Base-by-base conservation (phyloP, 2,113 vertebrate genomes). In the Hippocampus abdominalis region DNA sequence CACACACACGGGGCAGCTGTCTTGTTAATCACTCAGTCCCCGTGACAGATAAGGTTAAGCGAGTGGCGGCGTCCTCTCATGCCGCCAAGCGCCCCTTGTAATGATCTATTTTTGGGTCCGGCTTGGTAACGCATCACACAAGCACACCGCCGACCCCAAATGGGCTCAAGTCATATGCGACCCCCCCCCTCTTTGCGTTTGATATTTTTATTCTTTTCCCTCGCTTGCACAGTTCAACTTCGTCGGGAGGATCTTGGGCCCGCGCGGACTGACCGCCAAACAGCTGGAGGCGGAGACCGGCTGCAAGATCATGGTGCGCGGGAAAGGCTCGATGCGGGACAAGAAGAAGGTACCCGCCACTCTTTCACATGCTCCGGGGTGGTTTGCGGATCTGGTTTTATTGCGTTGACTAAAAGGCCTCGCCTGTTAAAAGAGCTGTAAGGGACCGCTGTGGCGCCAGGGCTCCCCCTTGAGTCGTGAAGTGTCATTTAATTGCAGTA, bases 221-320 rank as follows among this genome's bases (percentile, higher is more conserved):
- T 78, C 39, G 48, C 56, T 84, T 54, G 20, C 56, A 12, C 49
- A 98, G 96, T 98, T 98, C 86, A 99, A 99, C 91, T 99, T 99
- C 81, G 97, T 99, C 70, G 97, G 97, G 87, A 93, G 97, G 91
- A 99, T 99, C 91, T 94, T 99, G 88, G 97, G 97, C 76, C 97
- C 97, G 18, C 94, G 97, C 79, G 97, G 97, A 85, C 93, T 99
- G 84, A 99, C 97, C 54, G 97, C 97, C 68, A 99, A 99, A 81
- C 96, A 98, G 71, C 93, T 98, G 82, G 97, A 99, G 81, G 96
- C 97, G 69, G 97, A 99, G 91, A 99, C 97, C 15, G 97, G 97
- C 90, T 99, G 97, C 90, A 99, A 99, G 90, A 99, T 99, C 72
- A 99, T 99, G 97, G 97, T 99, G 81, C 95, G 97, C 93, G 97